Evolutionary conservation across 2,113 vertebrate species (phyloP), one percentile per base, ranked within the genome.

Genomic region (Ammodytes dubius): DNA sequence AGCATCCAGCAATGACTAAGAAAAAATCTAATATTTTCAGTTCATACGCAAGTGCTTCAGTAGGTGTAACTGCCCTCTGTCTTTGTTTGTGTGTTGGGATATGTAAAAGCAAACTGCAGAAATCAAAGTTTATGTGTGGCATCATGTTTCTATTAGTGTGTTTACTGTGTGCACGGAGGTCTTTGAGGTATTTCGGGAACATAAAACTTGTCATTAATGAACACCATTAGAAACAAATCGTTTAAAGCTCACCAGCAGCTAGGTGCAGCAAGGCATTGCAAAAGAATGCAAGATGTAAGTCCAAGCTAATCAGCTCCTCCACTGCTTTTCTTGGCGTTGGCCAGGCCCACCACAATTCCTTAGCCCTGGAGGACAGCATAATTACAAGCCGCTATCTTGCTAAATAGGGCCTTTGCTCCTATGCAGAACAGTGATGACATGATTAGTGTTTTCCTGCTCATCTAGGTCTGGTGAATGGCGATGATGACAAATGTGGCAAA

Each of bases 371-470:
- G 89, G 85, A 89, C 88, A 39, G 46, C 27, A n/a, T 93, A 90
- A 94, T 93, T 91, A 91, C 85, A 85, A 83, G 70, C 88, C 78
- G 84, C 87, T 87, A 89, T 90, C 90, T 81, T 14, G 40, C 91
- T 90, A 89, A 91, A 88, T 75, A 59, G 81, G 57, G 84, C 86
- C 87, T 65, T 66, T 13, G 83, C 86, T 88, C 71, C 67, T 46
- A 59, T 60, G 69, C 81, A 40, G 79, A 73, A 19, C 83, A 27
- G 90, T 58, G 92, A 88, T 87, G 93, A 92, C 90, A 91, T 93
- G 91, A 92, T 87, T 85, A 84, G 89, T 90, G 87, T 90, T 90
- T 87, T 89, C 83, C 86, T 75, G 86, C 85, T 88, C 82, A 72
- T 85, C 89, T 42, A 53, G 85, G 78, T 79, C 84, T 59, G 37